Evolutionary conservation across 1,140 invertebrate genomes (phyloP), one percentile per base, ranked within the genome.

Genomic region (Diuraphis noxia): DNA sequence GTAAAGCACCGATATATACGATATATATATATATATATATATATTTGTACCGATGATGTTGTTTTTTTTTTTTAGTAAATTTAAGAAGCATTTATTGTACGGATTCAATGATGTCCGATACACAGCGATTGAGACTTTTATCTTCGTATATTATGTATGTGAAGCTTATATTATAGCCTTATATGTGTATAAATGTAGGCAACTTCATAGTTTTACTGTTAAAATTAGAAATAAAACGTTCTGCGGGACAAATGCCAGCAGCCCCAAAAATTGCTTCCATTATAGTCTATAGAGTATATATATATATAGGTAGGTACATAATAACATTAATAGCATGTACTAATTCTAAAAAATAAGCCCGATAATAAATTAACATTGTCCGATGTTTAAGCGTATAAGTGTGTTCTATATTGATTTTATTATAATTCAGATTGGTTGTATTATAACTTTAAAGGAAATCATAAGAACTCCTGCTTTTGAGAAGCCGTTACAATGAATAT

Each of bases 151-250:
- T 17, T 72, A n/a, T 17, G 4, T n/a, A n/a, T n/a, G 30, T 72
- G 10, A 0, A 63, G 30, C 17, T 13, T n/a, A n/a, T 56, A 56
- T 3, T 23, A 49, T 72, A 34, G n/a, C 56, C 13, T n/a, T 63
- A 63, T 63, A 34, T 30, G 13, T n/a, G 5, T 72, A n/a, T n/a
- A n/a, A 13, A 40, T 81, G 38, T 9, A 2, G 10, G n/a, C 46
- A 34, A 23, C 41, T n/a, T n/a, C 49, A 85, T 85, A 46, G 84
- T 85, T 34, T 49, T 34, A 21, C 21, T 7, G 30, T 40, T 85
- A 85, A 85, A 85, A 46, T 85, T 85, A 85, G 84, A 85, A 46
- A 85, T 6, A 49, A 85, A 43, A 21, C 9, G 38, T 17, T 46
- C 0, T 8, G 10, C 43, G 21, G 84, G 40, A 84, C 41, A 6